phyloP scores from a whole-genome alignment of 2,113 vertebrate genomes.

The Engraulis encrasicolus region DNA sequence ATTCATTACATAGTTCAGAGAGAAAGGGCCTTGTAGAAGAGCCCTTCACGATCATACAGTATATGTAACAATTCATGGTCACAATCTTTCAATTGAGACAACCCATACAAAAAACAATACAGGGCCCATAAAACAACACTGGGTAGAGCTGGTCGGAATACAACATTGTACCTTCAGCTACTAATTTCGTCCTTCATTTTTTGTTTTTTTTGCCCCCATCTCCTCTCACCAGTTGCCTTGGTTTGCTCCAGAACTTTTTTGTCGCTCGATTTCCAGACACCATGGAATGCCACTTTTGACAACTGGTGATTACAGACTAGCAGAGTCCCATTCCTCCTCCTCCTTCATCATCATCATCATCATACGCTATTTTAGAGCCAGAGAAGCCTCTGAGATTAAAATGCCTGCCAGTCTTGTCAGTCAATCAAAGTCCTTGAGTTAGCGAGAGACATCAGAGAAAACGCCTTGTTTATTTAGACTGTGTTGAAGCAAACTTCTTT shows the following conservation, averaged over 20 bases:
- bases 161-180: constrained; percentile 3
- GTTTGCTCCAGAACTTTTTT: neutral
- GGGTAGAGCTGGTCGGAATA: neutral
- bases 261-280: neutral
- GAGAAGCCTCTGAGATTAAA: neutral
- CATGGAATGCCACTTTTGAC: neutral
- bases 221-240: neutral
- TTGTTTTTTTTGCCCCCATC: neutral
- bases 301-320: neutral
- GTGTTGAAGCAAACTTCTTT: neutral
- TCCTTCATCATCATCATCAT: too few species aligned
- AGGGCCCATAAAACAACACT: too few species aligned
- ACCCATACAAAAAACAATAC: neutral
- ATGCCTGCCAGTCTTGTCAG: neutral
- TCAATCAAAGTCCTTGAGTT: neutral
- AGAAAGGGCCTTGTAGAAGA: neutral
- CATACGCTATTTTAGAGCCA: neutral
- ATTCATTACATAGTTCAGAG: neutral
- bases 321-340: neutral
- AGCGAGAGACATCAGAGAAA: neutral
- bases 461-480: neutral
- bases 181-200: too few species aligned
- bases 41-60: neutral
- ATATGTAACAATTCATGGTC: constrained; percentile 10
- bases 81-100: neutral